Evolutionary conservation across 2,888 invertebrate species (phyloP).

Genomic region (Isoperla grammatica): DNA sequence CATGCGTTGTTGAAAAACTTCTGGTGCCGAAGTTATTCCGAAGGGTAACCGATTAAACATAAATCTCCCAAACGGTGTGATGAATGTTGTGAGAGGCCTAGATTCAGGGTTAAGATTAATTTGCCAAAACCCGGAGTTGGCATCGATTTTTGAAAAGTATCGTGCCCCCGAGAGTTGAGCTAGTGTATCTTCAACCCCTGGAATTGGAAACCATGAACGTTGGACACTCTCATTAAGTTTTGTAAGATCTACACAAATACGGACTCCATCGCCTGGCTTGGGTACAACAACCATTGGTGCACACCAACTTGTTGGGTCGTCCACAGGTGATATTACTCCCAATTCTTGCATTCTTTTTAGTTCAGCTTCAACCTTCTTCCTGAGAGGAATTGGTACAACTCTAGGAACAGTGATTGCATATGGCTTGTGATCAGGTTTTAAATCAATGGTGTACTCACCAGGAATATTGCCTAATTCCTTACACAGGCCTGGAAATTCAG

Average conservation of each 20-base stretch:
- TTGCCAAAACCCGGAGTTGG: background rate
- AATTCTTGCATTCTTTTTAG: constrained; percentile 34
- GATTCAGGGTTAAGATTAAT: background rate
- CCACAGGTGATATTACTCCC: constrained; percentile 36
- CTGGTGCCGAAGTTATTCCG: constrained; percentile 29
- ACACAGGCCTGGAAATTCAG: background rate
- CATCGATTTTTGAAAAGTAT: background rate
- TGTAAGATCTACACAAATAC: constrained; percentile 36
- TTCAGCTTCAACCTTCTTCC: constrained; percentile 37
- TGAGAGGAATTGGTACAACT: constrained; percentile 17
- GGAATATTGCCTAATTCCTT: background rate
- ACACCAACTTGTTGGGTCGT: constrained; percentile 38
- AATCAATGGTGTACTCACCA: constrained; percentile 31
- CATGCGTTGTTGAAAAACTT: constrained; percentile 29
- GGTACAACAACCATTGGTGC: constrained; percentile 29
- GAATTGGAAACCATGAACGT: background rate
- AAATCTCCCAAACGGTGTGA: constrained; percentile 33
- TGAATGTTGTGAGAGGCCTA: constrained; percentile 26
- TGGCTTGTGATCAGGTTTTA: constrained; percentile 35
- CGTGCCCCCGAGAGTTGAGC: background rate
- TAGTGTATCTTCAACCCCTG: constrained; percentile 3
- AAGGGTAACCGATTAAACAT: constrained; percentile 32
- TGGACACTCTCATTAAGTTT: constrained; percentile 30
- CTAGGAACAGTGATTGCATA: constrained; percentile 35
- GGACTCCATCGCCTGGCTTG: constrained; percentile 32